Evolutionary conservation across 2,888 invertebrate species (phyloP), one percentile per base, ranked within the genome.

Genomic region (Theristus sp.): DNA sequence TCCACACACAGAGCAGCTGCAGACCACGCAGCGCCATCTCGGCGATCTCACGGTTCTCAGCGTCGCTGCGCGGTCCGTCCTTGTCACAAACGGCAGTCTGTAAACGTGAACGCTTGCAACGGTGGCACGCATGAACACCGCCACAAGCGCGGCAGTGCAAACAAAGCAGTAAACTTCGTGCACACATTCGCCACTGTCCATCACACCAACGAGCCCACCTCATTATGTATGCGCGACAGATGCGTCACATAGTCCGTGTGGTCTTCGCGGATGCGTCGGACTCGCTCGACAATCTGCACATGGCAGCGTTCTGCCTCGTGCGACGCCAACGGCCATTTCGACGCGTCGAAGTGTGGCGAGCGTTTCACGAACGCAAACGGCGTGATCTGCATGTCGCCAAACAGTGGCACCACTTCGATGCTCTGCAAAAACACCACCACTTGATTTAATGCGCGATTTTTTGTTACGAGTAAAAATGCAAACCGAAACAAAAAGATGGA

Each of bases 351-450:
- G 73, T 90, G 88, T 67, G 89, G 88, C 60, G 89, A 89, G 26
- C 89, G 81, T 74, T 88, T 89, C 65, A 98, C 89, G 72, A 96
- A 98, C 74, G 91, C 89, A 75, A 96, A 98, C 0, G 96, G 96
- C 0, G 93, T 91, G 60, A 98, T 94, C 77, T 96, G 94, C 96
- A 98, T 98, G 69, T 98, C 98, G 0, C 96, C 96, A 75, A 94
- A 98, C 1, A 98, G 77, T 0, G 93, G 91, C 0, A 93, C 93
- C 60, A 93, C 91, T 76, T 93, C 91, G 64, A 93, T 75, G 71
- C 89, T 89, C 83, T 84, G 63, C 52, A 66, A 62, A 22, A n/a
- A n/a, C n/a, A 6, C n/a, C n/a, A n/a, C n/a, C n/a, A n/a, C n/a
- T n/a, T n/a, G n/a, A n/a, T n/a, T n/a, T n/a, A n/a, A n/a, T n/a